phyloP scores from a whole-genome alignment of 2,797 vertebrate genomes.

The Glyptemys insculpta region DNA sequence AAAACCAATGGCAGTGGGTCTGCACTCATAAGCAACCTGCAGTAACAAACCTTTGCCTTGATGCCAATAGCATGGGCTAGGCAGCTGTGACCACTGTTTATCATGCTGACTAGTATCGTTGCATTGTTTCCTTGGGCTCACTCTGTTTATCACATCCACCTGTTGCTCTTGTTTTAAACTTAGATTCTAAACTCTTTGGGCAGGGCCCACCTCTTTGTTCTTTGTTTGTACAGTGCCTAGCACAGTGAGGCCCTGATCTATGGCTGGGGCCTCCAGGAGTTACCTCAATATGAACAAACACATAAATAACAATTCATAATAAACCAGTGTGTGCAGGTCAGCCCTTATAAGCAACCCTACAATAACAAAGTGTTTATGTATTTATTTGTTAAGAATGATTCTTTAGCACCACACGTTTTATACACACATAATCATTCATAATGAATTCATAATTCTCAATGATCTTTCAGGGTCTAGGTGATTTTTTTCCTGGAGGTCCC shows the following conservation, averaged over 20 bases:
- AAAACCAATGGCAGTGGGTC: background rate
- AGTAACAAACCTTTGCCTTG: background rate
- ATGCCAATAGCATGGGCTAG: background rate
- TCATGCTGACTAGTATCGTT: background rate
- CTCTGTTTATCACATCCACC: background rate
- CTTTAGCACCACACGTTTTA: background rate
- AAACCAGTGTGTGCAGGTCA: background rate
- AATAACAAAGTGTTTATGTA: background rate
- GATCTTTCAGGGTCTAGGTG: no score
- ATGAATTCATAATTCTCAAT: background rate
- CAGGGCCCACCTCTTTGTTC: background rate
- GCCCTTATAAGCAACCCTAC: background rate
- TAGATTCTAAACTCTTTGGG: background rate
- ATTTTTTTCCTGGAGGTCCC: background rate
- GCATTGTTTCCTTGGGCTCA: background rate
- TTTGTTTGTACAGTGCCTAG: background rate
- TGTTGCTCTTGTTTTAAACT: background rate
- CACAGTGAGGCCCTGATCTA: background rate
- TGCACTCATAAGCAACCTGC: background rate
- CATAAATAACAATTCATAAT: background rate
- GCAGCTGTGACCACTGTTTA: background rate
- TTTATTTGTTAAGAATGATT: background rate
- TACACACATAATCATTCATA: background rate
- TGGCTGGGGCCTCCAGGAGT: background rate
- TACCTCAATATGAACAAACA: background rate